phyloP scores from a whole-genome alignment of 2,113 vertebrate species.

The Mirza zaza region DNA sequence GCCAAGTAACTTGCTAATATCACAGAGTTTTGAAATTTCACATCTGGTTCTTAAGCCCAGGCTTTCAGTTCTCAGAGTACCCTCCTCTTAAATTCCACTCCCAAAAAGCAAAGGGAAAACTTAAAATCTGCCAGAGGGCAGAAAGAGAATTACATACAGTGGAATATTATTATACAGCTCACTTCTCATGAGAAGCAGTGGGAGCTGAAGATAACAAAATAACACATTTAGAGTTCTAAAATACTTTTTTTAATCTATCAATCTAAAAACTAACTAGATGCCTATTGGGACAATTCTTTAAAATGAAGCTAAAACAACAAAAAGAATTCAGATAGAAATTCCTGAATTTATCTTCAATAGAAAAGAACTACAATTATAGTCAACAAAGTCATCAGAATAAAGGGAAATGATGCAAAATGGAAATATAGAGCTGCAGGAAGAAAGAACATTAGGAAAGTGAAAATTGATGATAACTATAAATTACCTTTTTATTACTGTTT shows the following conservation, averaged over 20 bases:
- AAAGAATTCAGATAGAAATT: neutral
- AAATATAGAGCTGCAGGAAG: neutral
- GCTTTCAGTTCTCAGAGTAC: neutral
- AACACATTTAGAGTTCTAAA: neutral
- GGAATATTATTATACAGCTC: neutral
- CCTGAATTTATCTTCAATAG: neutral
- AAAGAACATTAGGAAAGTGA: neutral
- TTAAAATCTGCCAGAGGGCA: neutral
- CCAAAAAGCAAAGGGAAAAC: neutral
- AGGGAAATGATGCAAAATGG: neutral
- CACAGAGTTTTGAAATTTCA: neutral
- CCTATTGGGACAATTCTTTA: neutral
- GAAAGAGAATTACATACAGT: neutral
- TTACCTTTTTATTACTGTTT: neutral
- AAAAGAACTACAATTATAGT: neutral
- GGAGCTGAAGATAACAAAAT: neutral
- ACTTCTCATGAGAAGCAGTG: neutral
- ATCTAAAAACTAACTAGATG: neutral
- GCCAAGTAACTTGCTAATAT: neutral
- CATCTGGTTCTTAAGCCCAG: neutral
- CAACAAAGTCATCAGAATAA: neutral
- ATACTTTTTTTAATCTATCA: neutral
- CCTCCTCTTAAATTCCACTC: neutral
- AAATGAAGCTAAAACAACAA: neutral
- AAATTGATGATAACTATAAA: neutral